Conservation (phyloP, 2,113 vertebrate species). For the Solenodon paradoxus region DNA sequence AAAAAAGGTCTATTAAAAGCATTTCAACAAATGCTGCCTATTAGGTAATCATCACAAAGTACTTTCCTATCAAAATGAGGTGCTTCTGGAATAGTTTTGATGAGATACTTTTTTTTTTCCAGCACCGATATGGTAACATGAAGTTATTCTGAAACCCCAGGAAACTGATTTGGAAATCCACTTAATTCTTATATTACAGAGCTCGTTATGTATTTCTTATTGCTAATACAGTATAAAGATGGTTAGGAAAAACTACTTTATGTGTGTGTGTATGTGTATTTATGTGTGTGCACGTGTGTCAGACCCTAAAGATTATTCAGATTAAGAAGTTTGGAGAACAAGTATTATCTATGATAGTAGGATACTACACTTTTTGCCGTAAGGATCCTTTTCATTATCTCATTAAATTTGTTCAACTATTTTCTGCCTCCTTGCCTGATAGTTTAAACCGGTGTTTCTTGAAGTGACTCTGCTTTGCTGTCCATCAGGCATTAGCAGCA, state of each 20-base stretch:
- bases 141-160: constrained; percentile 79
- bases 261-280: not conserved
- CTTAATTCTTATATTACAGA: constrained; percentile 74
- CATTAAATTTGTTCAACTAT: not conserved
- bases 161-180: constrained; percentile 75
- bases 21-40: constrained; percentile 85
- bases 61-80: constrained; percentile 84
- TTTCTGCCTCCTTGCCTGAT: not conserved
- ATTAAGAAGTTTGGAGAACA: not conserved
- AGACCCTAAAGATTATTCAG: constrained; percentile 20
- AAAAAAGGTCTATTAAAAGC: constrained; percentile 87
- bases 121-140: constrained; percentile 64
- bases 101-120: constrained; percentile 74
- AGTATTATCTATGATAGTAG: not conserved
- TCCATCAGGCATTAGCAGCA: not conserved
- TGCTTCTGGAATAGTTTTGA: constrained; percentile 81
- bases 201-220: constrained; percentile 57
- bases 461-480: not conserved
- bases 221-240: constrained; percentile 53
- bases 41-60: constrained; percentile 87
- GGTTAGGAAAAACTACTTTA: constrained; percentile 26
- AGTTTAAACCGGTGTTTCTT: not conserved
- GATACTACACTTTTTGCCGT: not conserved
- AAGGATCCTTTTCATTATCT: not conserved
- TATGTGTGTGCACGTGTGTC: not conserved